A percentile compares a stretch with the other conserved stretches of the same genome.
These are phyloP conservation scores for Zaprionus vittiger DNA, from an alignment of 1,140 invertebrate species.

Conservation along the genomic window DNA sequence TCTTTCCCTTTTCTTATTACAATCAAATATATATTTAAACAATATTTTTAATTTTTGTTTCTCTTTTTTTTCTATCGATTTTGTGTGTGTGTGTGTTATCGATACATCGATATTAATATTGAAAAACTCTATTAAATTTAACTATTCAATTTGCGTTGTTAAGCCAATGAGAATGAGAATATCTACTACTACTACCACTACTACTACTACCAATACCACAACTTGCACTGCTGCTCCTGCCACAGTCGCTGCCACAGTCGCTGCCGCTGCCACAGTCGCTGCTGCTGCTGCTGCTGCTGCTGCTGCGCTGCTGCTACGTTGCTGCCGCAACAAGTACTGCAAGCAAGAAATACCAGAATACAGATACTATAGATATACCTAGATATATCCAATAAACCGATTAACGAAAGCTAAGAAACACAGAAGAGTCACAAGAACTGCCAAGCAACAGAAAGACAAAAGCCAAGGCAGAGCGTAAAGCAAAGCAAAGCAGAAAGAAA, in stretches of 20 bases:
- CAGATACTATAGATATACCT: slow-evolving; percentile 44
- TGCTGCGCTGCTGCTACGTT: slow-evolving; percentile 13
- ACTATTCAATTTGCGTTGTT: slow-evolving; percentile 83
- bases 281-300: slow-evolving; percentile 13
- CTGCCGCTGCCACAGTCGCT: slow-evolving; percentile 19
- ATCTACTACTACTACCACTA: slow-evolving; percentile 77
- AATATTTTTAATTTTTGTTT: slow-evolving; percentile 56
- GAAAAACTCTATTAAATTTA: slow-evolving; percentile 80
- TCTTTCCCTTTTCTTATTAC: slow-evolving; percentile 29
- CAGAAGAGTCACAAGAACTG: slow-evolving; percentile 12
- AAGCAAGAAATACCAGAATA: slow-evolving; percentile 32
- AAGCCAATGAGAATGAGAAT: slow-evolving; percentile 84
- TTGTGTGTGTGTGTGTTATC: slow-evolving; percentile 65
- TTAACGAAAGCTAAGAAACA: slow-evolving; percentile 25
- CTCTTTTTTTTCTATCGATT: slow-evolving; percentile 60
- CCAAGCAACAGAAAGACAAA: neutral
- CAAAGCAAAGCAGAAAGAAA: slow-evolving; percentile 1
- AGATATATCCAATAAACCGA: slow-evolving; percentile 23
- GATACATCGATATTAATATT: slow-evolving; percentile 69
- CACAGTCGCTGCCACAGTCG: slow-evolving; percentile 56
- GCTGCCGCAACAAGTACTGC: slow-evolving; percentile 30
- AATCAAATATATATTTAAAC: slow-evolving; percentile 49
- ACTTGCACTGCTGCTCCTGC: slow-evolving; percentile 79
- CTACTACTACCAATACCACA: slow-evolving; percentile 79
- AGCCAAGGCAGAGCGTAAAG: neutral